phyloP scores from a whole-genome alignment of 2,797 vertebrate species.

The Sardinella longiceps region DNA sequence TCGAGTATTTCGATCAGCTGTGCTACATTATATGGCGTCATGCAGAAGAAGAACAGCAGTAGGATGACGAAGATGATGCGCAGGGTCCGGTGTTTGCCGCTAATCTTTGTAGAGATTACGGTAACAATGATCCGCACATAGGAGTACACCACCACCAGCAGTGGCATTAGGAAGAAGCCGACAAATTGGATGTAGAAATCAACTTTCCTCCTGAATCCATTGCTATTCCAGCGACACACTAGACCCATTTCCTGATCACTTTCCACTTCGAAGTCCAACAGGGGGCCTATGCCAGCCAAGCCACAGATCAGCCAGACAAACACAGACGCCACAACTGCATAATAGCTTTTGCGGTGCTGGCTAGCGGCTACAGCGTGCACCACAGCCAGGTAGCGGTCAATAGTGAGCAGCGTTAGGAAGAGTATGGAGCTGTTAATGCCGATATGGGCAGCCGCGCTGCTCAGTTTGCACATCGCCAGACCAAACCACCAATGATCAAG shows the following conservation, averaged over 20 bases:
- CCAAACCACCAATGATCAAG: constrained; percentile 73
- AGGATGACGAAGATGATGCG: constrained; percentile 76
- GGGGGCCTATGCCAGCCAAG: constrained; percentile 65
- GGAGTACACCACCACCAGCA: constrained; percentile 73
- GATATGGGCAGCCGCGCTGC: constrained; percentile 64
- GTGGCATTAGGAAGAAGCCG: constrained; percentile 75
- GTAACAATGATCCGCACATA: constrained; percentile 72
- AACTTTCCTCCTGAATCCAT: background rate
- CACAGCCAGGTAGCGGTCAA: constrained; percentile 77
- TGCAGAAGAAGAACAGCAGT: constrained; percentile 75
- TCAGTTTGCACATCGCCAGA: constrained; percentile 66
- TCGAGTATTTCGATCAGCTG: constrained; percentile 39
- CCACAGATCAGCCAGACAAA: constrained; percentile 71
- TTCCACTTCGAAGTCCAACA: constrained; percentile 51
- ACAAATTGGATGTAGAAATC: constrained; percentile 70
- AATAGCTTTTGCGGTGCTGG: constrained; percentile 58
- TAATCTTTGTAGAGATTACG: constrained; percentile 66
- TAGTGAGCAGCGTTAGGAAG: constrained; percentile 76
- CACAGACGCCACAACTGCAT: constrained; percentile 62
- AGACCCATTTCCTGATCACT: too few relatives aligned
- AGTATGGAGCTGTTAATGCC: constrained; percentile 80
- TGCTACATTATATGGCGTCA: constrained; percentile 75
- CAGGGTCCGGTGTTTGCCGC: constrained; percentile 72
- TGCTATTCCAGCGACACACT: too few relatives aligned
- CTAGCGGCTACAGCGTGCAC: constrained; percentile 67